A percentile compares a stretch with the other conserved stretches of the same genome.
Evolutionary conservation across 2,888 invertebrate species (phyloP).

Genomic region (Crepidodera aurea): DNA sequence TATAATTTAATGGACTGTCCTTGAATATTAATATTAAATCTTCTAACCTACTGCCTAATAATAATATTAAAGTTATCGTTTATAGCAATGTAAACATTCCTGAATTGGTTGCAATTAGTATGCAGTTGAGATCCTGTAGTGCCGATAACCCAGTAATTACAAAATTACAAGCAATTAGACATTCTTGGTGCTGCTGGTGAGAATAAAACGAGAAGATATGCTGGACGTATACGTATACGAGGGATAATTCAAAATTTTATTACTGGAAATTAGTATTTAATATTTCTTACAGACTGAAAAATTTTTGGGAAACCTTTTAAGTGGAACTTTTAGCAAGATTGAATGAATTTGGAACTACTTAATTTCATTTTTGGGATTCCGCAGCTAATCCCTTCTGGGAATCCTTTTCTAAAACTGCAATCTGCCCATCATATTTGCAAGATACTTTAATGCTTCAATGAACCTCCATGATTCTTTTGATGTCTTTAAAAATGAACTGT

Average conservation of each 20-base stretch:
- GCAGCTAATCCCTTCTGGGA: too few species aligned
- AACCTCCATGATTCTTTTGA: too few species aligned
- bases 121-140: slow-evolving; percentile 23
- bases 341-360: too few species aligned
- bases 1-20: slow-evolving; percentile 32
- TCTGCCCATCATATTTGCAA: too few species aligned
- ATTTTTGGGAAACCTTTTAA: too few species aligned
- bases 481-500: too few species aligned
- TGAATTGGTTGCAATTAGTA: slow-evolving; percentile 29
- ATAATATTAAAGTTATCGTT: slow-evolving; percentile 31
- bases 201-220: slow-evolving; percentile 6
- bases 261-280: background rate
- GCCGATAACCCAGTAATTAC: slow-evolving; percentile 29
- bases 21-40: slow-evolving; percentile 29
- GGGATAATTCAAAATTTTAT: background rate
- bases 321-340: too few species aligned
- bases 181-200: slow-evolving; percentile 10
- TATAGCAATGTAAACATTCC: slow-evolving; percentile 32
- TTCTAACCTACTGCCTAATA: slow-evolving; percentile 26
- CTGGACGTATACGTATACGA: background rate
- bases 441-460: too few species aligned
- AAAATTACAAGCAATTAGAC: slow-evolving; percentile 35
- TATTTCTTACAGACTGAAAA: too few species aligned
- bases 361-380: too few species aligned
- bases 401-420: too few species aligned